Percentiles rank a stretch among this genome's conserved stretches.
Conservation (phyloP, 2,888 invertebrate species). For the Drosophila vallismaia region DNA sequence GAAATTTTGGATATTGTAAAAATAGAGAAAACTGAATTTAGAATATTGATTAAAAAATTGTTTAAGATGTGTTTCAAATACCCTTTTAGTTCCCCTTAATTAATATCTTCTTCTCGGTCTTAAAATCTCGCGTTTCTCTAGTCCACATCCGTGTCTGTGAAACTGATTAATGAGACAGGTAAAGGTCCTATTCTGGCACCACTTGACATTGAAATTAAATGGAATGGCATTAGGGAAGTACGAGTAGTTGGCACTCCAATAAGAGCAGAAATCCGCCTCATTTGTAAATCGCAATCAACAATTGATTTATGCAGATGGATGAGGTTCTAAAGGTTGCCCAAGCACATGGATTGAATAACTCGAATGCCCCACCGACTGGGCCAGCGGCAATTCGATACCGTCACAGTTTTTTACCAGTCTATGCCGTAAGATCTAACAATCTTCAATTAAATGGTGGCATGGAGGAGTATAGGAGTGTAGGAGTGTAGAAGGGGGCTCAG, state of each 20-base stretch:
- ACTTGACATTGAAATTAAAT: constrained; percentile 21
- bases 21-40: too few relatives aligned
- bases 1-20: too few relatives aligned
- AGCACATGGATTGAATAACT: constrained; percentile 43
- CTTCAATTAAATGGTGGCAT: constrained; percentile 3
- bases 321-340: constrained; percentile 45
- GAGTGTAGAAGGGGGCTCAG: background rate
- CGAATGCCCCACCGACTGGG: constrained; percentile 23
- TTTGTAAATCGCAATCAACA: constrained; percentile 48
- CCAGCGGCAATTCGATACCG: constrained; percentile 38
- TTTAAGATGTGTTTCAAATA: too few relatives aligned
- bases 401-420: constrained; percentile 17
- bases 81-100: too few relatives aligned
- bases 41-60: too few relatives aligned
- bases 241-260: background rate
- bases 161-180: constrained; percentile 25
- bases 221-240: constrained; percentile 23
- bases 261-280: constrained; percentile 31
- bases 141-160: background rate
- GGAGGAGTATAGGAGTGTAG: background rate
- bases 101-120: too few relatives aligned
- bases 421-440: constrained; percentile 5
- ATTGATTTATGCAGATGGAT: constrained; percentile 51
- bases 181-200: constrained; percentile 5
- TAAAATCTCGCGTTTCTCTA: background rate